Conservation (phyloP, 2,888 invertebrate genomes). For the Ophioninae sp. region DNA sequence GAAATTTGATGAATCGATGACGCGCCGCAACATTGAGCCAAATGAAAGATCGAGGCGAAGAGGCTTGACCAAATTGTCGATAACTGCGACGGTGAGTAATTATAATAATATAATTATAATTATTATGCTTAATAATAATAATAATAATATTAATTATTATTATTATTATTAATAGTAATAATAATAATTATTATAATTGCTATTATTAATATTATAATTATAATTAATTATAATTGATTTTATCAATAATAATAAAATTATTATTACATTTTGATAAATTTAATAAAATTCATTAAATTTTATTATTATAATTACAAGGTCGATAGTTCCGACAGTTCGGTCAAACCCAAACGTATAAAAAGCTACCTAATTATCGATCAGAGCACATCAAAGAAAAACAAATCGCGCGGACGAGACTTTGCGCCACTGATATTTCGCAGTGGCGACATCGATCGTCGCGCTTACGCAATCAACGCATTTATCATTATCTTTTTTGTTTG, state of each 20-base stretch:
- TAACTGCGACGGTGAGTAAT: not conserved
- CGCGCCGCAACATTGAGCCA: constrained; percentile 68
- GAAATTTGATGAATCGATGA: constrained; percentile 67
- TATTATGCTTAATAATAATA: too few relatives aligned
- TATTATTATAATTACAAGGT: too few relatives aligned
- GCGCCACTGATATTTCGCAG: constrained; percentile 17
- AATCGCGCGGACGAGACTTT: constrained; percentile 34
- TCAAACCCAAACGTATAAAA: constrained; percentile 49
- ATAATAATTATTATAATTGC: too few relatives aligned
- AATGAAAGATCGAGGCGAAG: constrained; percentile 64
- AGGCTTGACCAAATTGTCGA: constrained; percentile 41
- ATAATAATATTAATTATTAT: too few relatives aligned
- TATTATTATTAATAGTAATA: too few relatives aligned
- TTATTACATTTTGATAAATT: too few relatives aligned
- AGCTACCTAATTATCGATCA: constrained; percentile 48
- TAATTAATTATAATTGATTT: too few relatives aligned
- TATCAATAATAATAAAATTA: too few relatives aligned
- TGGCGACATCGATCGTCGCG: not conserved
- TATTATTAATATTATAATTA: too few relatives aligned
- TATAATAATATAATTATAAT: not conserved
- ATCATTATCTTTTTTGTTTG: too few relatives aligned
- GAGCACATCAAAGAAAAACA: constrained; percentile 48
- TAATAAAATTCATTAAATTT: too few relatives aligned
- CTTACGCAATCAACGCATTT: constrained; percentile 44
- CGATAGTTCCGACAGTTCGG: constrained; percentile 38